A percentile compares a stretch with the other conserved stretches of the same genome.
Evolutionary conservation across 2,113 vertebrate genomes (phyloP).

Genomic region (Rana temporaria): DNA sequence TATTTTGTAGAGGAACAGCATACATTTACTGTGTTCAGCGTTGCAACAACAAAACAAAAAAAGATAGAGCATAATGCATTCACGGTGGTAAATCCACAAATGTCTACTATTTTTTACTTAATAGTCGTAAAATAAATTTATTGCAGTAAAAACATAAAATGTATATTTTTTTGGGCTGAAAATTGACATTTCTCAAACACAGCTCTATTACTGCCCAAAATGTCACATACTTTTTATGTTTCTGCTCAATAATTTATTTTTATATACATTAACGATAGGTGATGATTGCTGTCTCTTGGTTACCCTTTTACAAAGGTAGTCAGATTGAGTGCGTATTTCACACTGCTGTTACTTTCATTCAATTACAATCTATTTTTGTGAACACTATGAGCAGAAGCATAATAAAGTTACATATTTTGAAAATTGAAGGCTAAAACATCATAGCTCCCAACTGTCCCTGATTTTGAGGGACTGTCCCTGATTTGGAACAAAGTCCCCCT

Average conservation of each 20-base stretch:
- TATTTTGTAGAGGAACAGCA: neutral
- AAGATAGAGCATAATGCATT: neutral
- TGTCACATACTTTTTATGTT: neutral
- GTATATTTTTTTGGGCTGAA: neutral
- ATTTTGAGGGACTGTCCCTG: too few relatives aligned
- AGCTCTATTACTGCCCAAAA: neutral
- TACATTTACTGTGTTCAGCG: constrained; percentile 10
- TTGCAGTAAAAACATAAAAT: neutral
- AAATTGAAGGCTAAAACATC: too few relatives aligned
- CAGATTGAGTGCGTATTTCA: neutral
- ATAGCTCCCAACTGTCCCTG: too few relatives aligned
- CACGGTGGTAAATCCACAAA: neutral
- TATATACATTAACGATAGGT: neutral
- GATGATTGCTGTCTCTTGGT: neutral
- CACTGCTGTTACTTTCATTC: neutral
- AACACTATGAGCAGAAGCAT: too few relatives aligned
- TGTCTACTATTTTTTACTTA: neutral
- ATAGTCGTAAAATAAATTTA: neutral
- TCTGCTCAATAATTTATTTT: neutral
- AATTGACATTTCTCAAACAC: constrained; percentile 1
- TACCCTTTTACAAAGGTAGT: neutral
- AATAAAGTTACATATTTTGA: too few relatives aligned
- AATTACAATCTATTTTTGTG: too few relatives aligned
- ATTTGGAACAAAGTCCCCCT: too few relatives aligned
- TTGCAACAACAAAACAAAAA: neutral